Percentiles rank a stretch among this genome's conserved stretches.
Evolutionary conservation across 2,888 invertebrate species (phyloP).

Genomic region (Blomia tropicalis): DNA sequence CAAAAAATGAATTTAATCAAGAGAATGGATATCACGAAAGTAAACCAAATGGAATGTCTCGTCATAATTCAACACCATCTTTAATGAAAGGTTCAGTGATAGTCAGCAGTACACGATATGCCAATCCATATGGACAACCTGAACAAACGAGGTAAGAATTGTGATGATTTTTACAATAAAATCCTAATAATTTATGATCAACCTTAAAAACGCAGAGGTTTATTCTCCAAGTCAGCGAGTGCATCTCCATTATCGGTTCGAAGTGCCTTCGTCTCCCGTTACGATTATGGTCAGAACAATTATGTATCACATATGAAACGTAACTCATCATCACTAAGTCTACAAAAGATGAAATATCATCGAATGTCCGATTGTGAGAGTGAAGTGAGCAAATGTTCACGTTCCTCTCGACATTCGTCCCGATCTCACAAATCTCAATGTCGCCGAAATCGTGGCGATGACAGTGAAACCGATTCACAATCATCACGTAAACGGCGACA

Average conservation of each 20-base stretch:
- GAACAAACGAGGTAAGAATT: background rate
- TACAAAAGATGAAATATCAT: background rate
- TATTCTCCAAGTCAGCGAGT: conserved; percentile 31
- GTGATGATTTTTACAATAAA: conserved; percentile 1
- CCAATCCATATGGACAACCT: conserved; percentile 2
- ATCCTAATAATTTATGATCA: background rate
- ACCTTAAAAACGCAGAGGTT: conserved; percentile 27
- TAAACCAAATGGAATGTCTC: conserved; percentile 3
- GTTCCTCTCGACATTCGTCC: conserved; percentile 28
- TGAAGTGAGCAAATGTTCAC: conserved; percentile 68
- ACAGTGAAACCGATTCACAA: conserved; percentile 30
- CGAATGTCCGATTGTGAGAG: conserved; percentile 74
- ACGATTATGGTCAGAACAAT: conserved; percentile 16
- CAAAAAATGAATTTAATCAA: background rate
- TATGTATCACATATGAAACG: conserved; percentile 9
- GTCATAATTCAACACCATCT: conserved; percentile 19
- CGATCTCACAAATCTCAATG: conserved; percentile 27
- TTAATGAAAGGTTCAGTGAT: conserved; percentile 3
- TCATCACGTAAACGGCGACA: conserved; percentile 37
- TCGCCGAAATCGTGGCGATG: conserved; percentile 17
- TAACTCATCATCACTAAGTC: conserved; percentile 20
- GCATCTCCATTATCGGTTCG: conserved; percentile 58
- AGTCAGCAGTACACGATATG: background rate
- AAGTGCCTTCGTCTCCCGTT: conserved; percentile 28
- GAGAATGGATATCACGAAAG: background rate